phyloP scores from a whole-genome alignment of 2,888 invertebrate genomes.

The Carterocephalus palaemon region DNA sequence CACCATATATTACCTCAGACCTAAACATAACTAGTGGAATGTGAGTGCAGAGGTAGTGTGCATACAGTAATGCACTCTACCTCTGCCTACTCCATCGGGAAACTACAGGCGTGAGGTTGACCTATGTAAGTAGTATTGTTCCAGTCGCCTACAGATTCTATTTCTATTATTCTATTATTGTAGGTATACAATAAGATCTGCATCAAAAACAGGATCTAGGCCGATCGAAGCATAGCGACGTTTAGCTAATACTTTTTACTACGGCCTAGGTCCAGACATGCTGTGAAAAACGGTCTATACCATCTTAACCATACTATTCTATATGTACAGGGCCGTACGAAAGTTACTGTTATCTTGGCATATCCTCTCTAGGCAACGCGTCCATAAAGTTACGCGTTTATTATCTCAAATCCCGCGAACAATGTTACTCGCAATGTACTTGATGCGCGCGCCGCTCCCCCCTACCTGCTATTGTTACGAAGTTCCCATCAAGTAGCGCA shows the following conservation, averaged over 20 bases:
- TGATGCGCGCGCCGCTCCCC: slow-evolving; percentile 71
- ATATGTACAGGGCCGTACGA: slow-evolving; percentile 69
- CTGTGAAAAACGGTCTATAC: slow-evolving; percentile 56
- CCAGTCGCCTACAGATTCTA: no score
- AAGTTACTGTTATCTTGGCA: slow-evolving; percentile 81
- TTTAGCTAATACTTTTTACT: slow-evolving; percentile 27
- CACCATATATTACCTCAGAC: no score
- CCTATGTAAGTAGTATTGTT: no score
- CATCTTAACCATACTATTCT: slow-evolving; percentile 50
- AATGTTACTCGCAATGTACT: slow-evolving; percentile 57
- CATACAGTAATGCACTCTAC: no score
- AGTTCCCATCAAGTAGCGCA: slow-evolving; percentile 72
- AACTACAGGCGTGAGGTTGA: no score
- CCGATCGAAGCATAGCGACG: no score
- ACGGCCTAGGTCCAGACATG: slow-evolving; percentile 47
- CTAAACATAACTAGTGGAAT: no score
- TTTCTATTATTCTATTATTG: no score
- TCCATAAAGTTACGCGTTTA: slow-evolving; percentile 67
- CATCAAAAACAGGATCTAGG: no score
- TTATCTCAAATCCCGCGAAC: slow-evolving; percentile 39
- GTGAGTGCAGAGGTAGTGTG: no score
- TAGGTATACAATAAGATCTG: no score
- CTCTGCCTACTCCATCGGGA: no score
- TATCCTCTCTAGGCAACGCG: slow-evolving; percentile 78
- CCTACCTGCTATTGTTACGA: slow-evolving; percentile 79